Evolutionary conservation across 2,113 vertebrate species (phyloP).

Genomic region (Sisor rabdophorus): DNA sequence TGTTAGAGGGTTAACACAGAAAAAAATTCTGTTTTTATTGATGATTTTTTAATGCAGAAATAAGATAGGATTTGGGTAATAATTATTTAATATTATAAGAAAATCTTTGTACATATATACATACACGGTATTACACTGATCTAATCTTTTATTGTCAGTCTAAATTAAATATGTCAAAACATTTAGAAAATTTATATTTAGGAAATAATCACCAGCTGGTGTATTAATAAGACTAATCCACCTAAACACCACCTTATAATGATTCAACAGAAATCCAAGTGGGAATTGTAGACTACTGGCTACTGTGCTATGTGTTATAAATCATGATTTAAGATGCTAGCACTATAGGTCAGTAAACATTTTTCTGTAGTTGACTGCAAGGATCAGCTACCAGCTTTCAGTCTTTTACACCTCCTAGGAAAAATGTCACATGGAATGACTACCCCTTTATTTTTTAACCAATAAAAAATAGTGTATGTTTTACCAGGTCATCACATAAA

Average conservation of each 20-base stretch:
- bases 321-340: not conserved
- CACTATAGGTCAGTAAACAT: not conserved
- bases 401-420: not conserved
- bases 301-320: not conserved
- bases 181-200: not conserved
- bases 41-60: not conserved
- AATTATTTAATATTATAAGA: not conserved
- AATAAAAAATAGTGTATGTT: not conserved
- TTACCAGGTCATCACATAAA: not conserved
- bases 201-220: not conserved
- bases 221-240: not conserved
- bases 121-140: not conserved
- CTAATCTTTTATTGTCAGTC: not conserved
- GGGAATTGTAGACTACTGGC: not conserved
- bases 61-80: not conserved
- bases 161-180: not conserved
- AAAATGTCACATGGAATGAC: not conserved
- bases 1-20: not conserved
- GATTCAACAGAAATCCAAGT: not conserved
- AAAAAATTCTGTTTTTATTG: no score
- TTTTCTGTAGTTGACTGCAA: conserved; percentile 1
- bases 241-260: not conserved
- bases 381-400: conserved; percentile 20
- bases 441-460: not conserved
- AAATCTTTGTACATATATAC: not conserved